These are phyloP conservation scores for Cordilura impudica DNA, from an alignment of 2,888 invertebrate species.

Conservation along the genomic window DNA sequence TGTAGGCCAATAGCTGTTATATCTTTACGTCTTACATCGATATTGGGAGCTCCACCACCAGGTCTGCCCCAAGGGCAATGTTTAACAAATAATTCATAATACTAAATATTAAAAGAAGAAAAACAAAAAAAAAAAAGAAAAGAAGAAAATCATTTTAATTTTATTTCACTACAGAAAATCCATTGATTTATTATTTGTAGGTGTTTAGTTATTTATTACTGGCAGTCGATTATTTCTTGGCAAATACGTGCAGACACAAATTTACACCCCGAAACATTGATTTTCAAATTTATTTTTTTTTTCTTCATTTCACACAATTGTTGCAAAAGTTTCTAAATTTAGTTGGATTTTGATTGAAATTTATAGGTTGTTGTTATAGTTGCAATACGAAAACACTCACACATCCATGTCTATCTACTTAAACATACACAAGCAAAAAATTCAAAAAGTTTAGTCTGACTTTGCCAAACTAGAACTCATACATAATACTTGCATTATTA, in stretches of 20 bases:
- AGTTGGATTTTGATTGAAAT: slow-evolving; percentile 48
- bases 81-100: slow-evolving; percentile 83
- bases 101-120: slow-evolving; percentile 65
- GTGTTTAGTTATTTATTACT: slow-evolving; percentile 3
- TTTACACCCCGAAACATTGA: slow-evolving; percentile 30
- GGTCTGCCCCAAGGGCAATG: slow-evolving; percentile 90
- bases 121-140: background rate
- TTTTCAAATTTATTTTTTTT: slow-evolving; percentile 27
- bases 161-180: background rate
- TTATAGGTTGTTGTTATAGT: slow-evolving; percentile 76
- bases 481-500: slow-evolving; percentile 19
- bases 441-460: slow-evolving; percentile 40
- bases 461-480: slow-evolving; percentile 44
- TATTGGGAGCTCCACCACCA: slow-evolving; percentile 86
- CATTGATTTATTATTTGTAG: background rate
- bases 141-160: background rate
- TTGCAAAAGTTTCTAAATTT: slow-evolving; percentile 38
- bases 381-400: slow-evolving; percentile 63
- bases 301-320: background rate
- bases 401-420: background rate
- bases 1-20: slow-evolving; percentile 83
- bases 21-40: slow-evolving; percentile 83
- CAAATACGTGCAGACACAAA: slow-evolving; percentile 52
- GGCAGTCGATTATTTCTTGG: background rate
- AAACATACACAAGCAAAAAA: background rate